Base-by-base conservation (phyloP, 2,888 invertebrate genomes). In the Microplitis deprimator region DNA sequence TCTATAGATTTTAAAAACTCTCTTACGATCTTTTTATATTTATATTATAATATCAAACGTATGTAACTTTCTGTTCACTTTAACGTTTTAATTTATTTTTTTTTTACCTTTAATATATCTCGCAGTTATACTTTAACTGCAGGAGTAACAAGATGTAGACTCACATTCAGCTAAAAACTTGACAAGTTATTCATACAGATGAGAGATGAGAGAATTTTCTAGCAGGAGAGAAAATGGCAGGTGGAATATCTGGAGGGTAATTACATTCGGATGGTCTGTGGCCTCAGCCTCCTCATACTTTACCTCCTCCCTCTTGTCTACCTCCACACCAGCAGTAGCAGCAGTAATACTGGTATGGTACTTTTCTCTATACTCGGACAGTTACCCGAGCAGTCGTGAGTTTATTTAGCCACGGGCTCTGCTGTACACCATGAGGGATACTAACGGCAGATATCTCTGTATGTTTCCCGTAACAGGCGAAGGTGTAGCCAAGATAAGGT, bases 401-500 rank as follows among this genome's bases (percentile, higher is more conserved):
- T 83, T 85, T 83, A 84, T 84, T 82, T 79, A 76, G 81, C 76
- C 79, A 80, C 78, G 72, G 78, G 79, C 76, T 74, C 38, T 73
- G 71, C 29, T 73, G 71, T 68, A 69, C 75, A 75, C 75, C 65
- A 71, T 76, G 29, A 79, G 77, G 73, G 77, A 79, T 74, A 83
- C 80, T 80, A 85, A 83, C 80, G 83, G 81, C 83, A 84, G 86
- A 86, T 85, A 85, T 86, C 83, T 85, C 80, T 82, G 81, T 79
- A 80, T 81, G 82, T 85, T 85, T 85, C 83, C 81, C 29, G 29
- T 29, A 29, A 29, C 80, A 79, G 82, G 81, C 81, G 80, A 86
- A 86, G 86, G 84, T 86, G 85, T 83, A 85, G 87, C 84, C 76
- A 83, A 87, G 88, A 89, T 89, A 89, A 88, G 88, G 85, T 84